phyloP scores from a whole-genome alignment of 2,113 vertebrate species.

The Platysteira castanea region DNA sequence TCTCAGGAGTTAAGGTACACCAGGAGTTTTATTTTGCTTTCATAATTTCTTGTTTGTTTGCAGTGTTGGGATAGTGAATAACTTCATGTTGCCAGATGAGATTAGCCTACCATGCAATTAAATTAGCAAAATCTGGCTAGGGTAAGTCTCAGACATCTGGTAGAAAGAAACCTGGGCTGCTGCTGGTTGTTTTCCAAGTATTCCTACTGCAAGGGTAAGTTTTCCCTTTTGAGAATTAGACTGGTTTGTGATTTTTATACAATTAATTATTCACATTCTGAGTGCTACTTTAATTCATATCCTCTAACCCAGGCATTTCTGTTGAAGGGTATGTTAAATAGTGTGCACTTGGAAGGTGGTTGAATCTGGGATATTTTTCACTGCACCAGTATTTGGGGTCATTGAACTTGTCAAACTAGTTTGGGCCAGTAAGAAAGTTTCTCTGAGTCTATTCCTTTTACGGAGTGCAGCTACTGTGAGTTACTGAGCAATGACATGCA shows the following conservation, averaged over 20 bases:
- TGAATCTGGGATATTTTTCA: not conserved
- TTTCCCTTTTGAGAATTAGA: not conserved
- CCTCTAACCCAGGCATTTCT: not conserved
- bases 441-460: not conserved
- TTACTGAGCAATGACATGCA: not conserved
- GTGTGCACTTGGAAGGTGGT: not conserved
- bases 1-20: not conserved
- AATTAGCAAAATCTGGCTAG: not conserved
- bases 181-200: not conserved
- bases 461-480: not conserved
- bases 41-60: not conserved
- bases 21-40: not conserved
- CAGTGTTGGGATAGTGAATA: not conserved
- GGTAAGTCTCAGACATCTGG: not conserved
- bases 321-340: not conserved
- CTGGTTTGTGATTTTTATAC: not conserved
- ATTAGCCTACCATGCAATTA: not conserved
- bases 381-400: not conserved
- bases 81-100: not conserved
- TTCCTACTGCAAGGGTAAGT: not conserved
- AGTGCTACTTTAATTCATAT: not conserved
- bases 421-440: not conserved
- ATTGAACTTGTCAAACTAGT: constrained; percentile 31
- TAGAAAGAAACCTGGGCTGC: not conserved
- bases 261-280: not conserved